Evolutionary conservation across 2,888 invertebrate species (phyloP).

Genomic region (Candidula unifasciata): DNA sequence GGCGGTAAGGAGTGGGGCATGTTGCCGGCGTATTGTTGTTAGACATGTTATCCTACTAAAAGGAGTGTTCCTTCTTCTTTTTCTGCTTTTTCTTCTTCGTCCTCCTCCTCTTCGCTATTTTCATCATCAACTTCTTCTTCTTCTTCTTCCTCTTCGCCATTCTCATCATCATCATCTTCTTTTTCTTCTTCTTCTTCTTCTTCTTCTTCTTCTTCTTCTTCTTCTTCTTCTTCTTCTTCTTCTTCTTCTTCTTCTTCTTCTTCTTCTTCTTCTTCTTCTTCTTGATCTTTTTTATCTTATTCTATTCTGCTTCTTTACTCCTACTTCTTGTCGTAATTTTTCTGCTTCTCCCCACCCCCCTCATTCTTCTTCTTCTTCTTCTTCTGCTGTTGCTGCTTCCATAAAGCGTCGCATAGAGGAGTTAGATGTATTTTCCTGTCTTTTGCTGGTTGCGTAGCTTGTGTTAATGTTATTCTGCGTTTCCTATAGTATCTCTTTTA

Average conservation of each 20-base stretch:
- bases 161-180: neutral
- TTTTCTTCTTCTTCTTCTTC: constrained; percentile 8
- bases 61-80: neutral
- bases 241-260: neutral
- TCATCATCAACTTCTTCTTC: neutral
- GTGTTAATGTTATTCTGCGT: too few relatives aligned
- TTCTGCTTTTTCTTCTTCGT: constrained; percentile 8
- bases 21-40: neutral
- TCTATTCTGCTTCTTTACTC: too few relatives aligned
- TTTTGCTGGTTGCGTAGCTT: too few relatives aligned
- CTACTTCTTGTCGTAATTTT: too few relatives aligned
- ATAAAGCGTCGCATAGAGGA: too few relatives aligned
- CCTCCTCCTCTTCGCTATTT: neutral
- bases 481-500: too few relatives aligned
- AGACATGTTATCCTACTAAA: neutral
- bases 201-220: constrained; percentile 1
- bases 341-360: too few relatives aligned
- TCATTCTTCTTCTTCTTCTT: too few relatives aligned
- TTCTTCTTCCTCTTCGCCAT: neutral
- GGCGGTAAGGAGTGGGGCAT: neutral
- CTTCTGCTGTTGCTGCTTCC: too few relatives aligned
- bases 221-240: constrained; percentile 9
- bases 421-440: too few relatives aligned
- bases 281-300: too few relatives aligned
- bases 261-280: constrained; percentile 20